A percentile compares a stretch with the other conserved stretches of the same genome.
Conservation (phyloP, 2,888 invertebrate genomes). For the Galeopsomyia nigrocyanea region DNA sequence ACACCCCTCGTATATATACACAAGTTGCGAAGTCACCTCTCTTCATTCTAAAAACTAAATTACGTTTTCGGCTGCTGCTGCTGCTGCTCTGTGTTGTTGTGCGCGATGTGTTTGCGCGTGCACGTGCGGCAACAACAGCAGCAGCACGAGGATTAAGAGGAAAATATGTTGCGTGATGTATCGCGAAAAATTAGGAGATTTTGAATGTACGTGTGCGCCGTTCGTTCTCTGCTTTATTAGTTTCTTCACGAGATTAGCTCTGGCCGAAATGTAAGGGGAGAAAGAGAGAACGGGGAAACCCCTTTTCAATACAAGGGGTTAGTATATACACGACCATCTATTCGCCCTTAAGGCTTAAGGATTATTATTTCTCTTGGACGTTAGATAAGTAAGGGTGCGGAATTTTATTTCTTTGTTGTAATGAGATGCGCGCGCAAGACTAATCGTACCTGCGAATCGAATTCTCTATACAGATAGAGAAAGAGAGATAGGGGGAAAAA, state of each 20-base stretch:
- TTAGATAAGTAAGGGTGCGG: conserved; percentile 10
- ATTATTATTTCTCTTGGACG: conserved; percentile 11
- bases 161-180: conserved; percentile 27
- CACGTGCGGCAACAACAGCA: conserved; percentile 9
- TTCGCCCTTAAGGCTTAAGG: conserved; percentile 9
- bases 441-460: conserved; percentile 37
- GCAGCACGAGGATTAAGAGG: conserved; percentile 33
- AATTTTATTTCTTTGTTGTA: conserved; percentile 20
- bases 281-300: conserved; percentile 2
- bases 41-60: conserved; percentile 37
- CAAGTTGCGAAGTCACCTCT: conserved; percentile 41
- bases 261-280: neutral
- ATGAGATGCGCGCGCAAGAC: conserved; percentile 25
- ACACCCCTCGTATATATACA: conserved; percentile 2
- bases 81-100: too few species aligned
- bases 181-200: conserved; percentile 36
- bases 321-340: conserved; percentile 26
- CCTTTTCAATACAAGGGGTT: neutral
- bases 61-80: conserved; percentile 5
- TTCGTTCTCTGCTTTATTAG: too few species aligned
- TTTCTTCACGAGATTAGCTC: too few species aligned
- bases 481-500: conserved; percentile 36
- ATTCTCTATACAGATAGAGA: too few species aligned
- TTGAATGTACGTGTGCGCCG: neutral
- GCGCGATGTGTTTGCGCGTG: neutral